Evolutionary conservation across 2,797 vertebrate species (phyloP), one percentile per base, ranked within the genome.

Genomic region (Pygocentrus nattereri): DNA sequence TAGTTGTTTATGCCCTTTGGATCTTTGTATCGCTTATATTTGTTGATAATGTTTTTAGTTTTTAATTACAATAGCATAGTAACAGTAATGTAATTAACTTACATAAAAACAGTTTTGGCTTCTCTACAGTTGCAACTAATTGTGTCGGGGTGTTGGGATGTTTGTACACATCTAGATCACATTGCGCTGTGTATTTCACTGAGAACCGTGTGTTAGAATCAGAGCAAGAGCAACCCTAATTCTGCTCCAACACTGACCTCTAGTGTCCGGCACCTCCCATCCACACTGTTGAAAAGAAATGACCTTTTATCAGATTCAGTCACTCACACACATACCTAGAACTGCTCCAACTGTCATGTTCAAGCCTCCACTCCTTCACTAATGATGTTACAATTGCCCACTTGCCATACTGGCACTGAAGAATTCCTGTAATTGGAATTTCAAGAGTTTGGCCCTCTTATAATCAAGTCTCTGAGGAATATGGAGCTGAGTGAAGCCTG

Each of bases 161-260:
- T 70, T 10, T 67, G 64, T 38, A 21, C 19, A 11, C n/a, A 3
- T 41, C 11, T 3, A 50, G n/a, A 41, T 54, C 64, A 64, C 62
- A n/a, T 64, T 72, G 56, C n/a, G 31, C 41, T 82, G 61, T 64
- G 58, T 77, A 5, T 73, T 50, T 27, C 44, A 76, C 25, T 25
- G 16, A 75, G 31, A 23, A 61, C n/a, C 54, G 11, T 31, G 62
- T 79, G 31, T 56, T 73, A 21, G 25, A 72, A 16, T 41, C 21
- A 13, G 18, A 54, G 54, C 47, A 56, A 10, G 41, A 44, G 25
- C 10, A 62, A 62, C 44, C 71, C 44, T 74, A 98, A 97, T 94
- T 93, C 95, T 96, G 96, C 93, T 93, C 93, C 97, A 93, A 97
- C 89, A 97, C 97, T 96, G 98, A 96, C 98, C 96, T 98, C 97